Percentiles rank a stretch among this genome's conserved stretches.
Evolutionary conservation across 2,888 invertebrate species (phyloP).

Genomic region (Drosophila melanocephala): DNA sequence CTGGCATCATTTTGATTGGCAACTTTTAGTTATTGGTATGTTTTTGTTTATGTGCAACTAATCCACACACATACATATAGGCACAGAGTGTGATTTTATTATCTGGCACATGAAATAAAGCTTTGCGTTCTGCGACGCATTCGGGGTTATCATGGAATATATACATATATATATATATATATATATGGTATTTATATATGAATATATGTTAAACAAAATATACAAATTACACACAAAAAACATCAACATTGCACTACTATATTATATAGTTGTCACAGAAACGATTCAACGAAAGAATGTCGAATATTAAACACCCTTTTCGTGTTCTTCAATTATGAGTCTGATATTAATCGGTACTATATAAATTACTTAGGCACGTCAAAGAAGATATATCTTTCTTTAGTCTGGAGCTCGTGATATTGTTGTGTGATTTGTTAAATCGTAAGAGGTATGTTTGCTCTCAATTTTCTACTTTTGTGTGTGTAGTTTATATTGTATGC

Average conservation of each 20-base stretch:
- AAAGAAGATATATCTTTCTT: not conserved
- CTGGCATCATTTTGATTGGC: not conserved
- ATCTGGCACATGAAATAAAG: not conserved
- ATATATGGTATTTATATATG: too few relatives aligned
- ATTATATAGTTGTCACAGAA: too few relatives aligned
- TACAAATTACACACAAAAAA: not conserved
- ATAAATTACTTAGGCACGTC: not conserved
- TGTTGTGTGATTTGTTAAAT: not conserved
- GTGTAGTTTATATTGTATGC: too few relatives aligned
- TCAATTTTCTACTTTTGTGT: not conserved
- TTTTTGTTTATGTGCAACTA: not conserved
- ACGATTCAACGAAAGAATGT: too few relatives aligned
- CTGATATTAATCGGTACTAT: not conserved
- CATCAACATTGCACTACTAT: too few relatives aligned
- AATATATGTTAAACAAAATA: not conserved
- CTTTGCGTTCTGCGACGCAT: not conserved
- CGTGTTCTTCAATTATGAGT: not conserved
- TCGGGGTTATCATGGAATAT: not conserved
- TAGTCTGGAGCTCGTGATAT: not conserved
- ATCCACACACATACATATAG: not conserved
- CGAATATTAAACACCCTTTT: not conserved
- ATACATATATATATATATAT: too few relatives aligned
- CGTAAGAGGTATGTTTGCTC: not conserved
- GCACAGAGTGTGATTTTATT: not conserved
- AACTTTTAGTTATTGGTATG: not conserved